Evolutionary conservation across 2,113 vertebrate species (phyloP), one percentile per base, ranked within the genome.

Genomic region (Prinia subflava): DNA sequence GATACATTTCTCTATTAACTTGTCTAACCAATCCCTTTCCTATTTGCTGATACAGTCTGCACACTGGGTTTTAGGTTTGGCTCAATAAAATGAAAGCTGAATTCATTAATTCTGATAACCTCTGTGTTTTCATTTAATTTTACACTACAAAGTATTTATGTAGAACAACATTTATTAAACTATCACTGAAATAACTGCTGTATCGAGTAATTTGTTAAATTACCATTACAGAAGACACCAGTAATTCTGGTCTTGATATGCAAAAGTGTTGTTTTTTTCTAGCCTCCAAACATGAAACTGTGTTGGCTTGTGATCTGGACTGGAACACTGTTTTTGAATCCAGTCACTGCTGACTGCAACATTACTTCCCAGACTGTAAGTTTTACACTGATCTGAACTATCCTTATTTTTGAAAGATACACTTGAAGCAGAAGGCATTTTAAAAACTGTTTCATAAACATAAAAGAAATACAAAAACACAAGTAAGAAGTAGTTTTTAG

Each of bases 251-350:
- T 60, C 27, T 42, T 70, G 31, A 79, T 60, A 8, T 81, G 35
- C 33, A 65, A 81, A 97, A 87, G 23, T 30, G 49, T 49, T 97
- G 28, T 83, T 95, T 88, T 92, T 90, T 25, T 39, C 85, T 85
- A 98, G 98, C 92, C 33, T 87, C 21, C 71, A 59, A 81, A 91
- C 20, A 98, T 98, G 98, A 97, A 96, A 94, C 27, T 68, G 30
- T 57, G n/a, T 42, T 65, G 92, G 80, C 85, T 97, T 76, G 39
- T 35, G 25, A 94, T 95, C 64, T 93, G 92, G 50, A 37, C 87
- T 89, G 97, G 96, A 95, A 70, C 15, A n/a, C 28, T 97, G 33
- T 49, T 87, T 86, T 68, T 94, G 75, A 81, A 96, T 67, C 31
- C 56, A 90, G 80, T 87, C 71, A 73, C 60, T 87, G 79, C 87